Evolutionary conservation across 2,113 vertebrate species (phyloP).

Genomic region (Perca flavescens): DNA sequence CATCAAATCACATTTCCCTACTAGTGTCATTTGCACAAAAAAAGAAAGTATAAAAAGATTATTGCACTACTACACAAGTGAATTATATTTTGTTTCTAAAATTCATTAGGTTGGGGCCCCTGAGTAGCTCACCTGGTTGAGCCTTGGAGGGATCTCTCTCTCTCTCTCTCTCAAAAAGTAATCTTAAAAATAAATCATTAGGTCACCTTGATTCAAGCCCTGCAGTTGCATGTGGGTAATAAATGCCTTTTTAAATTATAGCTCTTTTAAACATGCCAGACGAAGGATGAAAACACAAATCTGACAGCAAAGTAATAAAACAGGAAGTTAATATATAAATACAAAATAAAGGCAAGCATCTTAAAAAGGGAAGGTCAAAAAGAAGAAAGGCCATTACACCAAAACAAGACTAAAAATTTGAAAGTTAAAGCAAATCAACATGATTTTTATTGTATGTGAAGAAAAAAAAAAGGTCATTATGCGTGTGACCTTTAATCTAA

Average conservation of each 20-base stretch:
- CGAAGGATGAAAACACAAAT: not conserved
- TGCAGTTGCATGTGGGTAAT: not conserved
- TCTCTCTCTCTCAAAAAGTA: no score
- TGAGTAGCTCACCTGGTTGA: no score
- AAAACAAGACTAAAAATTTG: not conserved
- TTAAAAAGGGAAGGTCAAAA: not conserved
- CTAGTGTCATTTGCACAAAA: not conserved
- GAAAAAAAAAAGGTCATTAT: not conserved
- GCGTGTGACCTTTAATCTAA: constrained; percentile 10
- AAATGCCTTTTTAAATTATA: constrained; percentile 1
- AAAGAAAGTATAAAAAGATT: no score
- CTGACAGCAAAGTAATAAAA: not conserved
- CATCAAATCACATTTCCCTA: not conserved
- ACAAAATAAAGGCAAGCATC: not conserved
- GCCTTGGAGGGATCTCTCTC: no score
- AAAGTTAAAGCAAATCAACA: not conserved
- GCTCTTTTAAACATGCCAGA: not conserved
- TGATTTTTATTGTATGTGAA: not conserved
- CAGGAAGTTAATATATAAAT: not conserved
- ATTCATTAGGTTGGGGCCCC: no score
- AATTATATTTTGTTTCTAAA: no score
- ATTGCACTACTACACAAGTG: no score
- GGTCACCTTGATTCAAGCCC: not conserved
- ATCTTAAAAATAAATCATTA: not conserved
- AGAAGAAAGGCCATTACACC: not conserved